Conservation (phyloP, 1,140 invertebrate species). For the Bombus waltoni region DNA sequence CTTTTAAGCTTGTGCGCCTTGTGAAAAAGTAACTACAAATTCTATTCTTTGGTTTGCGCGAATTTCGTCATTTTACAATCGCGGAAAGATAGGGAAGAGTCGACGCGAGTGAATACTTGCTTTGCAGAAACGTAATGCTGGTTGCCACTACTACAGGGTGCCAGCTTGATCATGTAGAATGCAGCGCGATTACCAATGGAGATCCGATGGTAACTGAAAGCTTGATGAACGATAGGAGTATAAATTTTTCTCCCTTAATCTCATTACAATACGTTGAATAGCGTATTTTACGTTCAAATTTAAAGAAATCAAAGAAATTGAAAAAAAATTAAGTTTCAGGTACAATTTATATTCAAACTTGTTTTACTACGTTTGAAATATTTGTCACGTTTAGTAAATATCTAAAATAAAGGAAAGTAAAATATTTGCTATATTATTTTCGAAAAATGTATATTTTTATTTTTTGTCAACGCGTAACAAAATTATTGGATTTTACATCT, state of each 20-base stretch:
- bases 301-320: too few relatives aligned
- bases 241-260: neutral
- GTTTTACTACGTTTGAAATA: too few relatives aligned
- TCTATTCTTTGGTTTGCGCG: conserved; percentile 12
- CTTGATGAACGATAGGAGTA: neutral
- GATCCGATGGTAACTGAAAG: neutral
- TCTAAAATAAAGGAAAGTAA: too few relatives aligned
- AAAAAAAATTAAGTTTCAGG: too few relatives aligned
- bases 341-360: too few relatives aligned
- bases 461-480: too few relatives aligned
- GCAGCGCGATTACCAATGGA: neutral
- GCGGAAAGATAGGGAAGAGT: neutral
- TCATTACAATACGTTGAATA: neutral
- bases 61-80: conserved; percentile 42
- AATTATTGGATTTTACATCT: too few relatives aligned
- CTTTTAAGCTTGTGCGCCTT: neutral
- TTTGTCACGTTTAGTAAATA: too few relatives aligned
- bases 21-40: conserved; percentile 27
- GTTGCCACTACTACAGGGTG: conserved; percentile 37
- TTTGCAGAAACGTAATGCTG: conserved; percentile 22
- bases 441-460: too few relatives aligned
- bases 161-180: neutral
- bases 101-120: neutral
- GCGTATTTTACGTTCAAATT: too few relatives aligned
- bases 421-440: too few relatives aligned